phyloP scores from a whole-genome alignment of 2,888 invertebrate species.

The Caenorhabditis sp. region DNA sequence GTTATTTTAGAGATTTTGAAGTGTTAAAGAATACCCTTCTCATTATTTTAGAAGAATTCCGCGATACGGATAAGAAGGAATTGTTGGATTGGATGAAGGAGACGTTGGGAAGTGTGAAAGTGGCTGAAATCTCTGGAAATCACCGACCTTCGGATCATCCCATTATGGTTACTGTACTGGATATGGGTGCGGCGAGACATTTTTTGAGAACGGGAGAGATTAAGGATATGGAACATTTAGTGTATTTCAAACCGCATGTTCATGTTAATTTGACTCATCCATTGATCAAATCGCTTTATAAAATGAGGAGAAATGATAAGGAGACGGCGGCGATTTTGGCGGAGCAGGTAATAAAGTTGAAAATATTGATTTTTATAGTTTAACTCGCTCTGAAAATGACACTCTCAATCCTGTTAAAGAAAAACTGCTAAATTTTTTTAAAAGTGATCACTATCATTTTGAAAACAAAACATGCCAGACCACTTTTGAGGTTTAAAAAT shows the following conservation, averaged over 20 bases:
- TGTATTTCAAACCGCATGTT: slow-evolving; percentile 80
- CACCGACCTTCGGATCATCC: slow-evolving; percentile 87
- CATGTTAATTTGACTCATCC: slow-evolving; percentile 93
- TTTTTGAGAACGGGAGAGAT: slow-evolving; percentile 81
- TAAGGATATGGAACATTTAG: slow-evolving; percentile 78
- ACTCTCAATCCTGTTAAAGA: no score
- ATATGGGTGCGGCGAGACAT: slow-evolving; percentile 95
- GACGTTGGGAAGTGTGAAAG: slow-evolving; percentile 77
- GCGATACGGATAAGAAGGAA: slow-evolving; percentile 81
- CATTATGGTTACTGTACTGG: slow-evolving; percentile 89
- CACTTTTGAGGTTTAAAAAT: no score
- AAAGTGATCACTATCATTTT: no score
- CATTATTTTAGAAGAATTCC: slow-evolving; percentile 77
- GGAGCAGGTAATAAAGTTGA: slow-evolving; percentile 80
- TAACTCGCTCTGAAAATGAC: no score
- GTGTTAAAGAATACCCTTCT: neutral
- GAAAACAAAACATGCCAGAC: no score
- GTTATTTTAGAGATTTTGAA: neutral
- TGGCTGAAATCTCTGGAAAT: slow-evolving; percentile 76
- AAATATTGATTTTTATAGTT: no score
- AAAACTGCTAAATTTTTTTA: no score
- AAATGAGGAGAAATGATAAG: slow-evolving; percentile 80
- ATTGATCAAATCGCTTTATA: slow-evolving; percentile 86
- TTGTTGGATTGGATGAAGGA: slow-evolving; percentile 83
- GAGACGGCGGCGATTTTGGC: slow-evolving; percentile 85